Conservation (phyloP, 2,888 invertebrate species). For the Eupithecia abbreviata region DNA sequence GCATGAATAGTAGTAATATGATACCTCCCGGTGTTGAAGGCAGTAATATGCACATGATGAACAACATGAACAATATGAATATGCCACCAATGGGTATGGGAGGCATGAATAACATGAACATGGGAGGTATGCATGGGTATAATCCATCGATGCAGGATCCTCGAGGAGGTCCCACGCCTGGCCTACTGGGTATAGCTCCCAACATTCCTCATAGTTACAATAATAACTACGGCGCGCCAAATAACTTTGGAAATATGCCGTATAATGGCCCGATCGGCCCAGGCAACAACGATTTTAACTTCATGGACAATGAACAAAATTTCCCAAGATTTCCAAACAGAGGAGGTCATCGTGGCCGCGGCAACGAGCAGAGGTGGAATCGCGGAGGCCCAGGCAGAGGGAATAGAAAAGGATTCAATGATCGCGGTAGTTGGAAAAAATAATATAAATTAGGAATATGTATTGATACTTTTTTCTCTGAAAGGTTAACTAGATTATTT, state of each 20-base stretch:
- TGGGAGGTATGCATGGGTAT: constrained; percentile 71
- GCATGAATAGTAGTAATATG: constrained; percentile 66
- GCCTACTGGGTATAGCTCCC: constrained; percentile 84
- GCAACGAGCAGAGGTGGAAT: constrained; percentile 77
- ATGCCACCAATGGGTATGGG: constrained; percentile 76
- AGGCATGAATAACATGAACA: constrained; percentile 72
- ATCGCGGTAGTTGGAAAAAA: constrained; percentile 81
- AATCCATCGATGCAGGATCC: constrained; percentile 78
- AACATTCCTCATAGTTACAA: constrained; percentile 79
- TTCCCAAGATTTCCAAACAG: constrained; percentile 74
- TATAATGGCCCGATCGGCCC: constrained; percentile 70
- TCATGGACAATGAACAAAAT: constrained; percentile 74
- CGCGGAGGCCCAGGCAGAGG: constrained; percentile 76
- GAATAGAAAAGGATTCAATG: constrained; percentile 78
- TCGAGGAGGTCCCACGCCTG: constrained; percentile 79
- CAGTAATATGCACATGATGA: constrained; percentile 67
- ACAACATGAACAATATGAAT: constrained; percentile 57
- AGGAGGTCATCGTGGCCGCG: constrained; percentile 75
- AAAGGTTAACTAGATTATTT: constrained; percentile 52
- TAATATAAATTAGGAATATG: constrained; percentile 68
- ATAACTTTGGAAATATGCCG: constrained; percentile 75
- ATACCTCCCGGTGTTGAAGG: constrained; percentile 64
- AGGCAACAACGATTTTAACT: constrained; percentile 74
- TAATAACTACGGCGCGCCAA: constrained; percentile 70
- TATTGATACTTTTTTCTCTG: not conserved